Conservation (phyloP, 2,113 vertebrate species). For the Martes martes region DNA sequence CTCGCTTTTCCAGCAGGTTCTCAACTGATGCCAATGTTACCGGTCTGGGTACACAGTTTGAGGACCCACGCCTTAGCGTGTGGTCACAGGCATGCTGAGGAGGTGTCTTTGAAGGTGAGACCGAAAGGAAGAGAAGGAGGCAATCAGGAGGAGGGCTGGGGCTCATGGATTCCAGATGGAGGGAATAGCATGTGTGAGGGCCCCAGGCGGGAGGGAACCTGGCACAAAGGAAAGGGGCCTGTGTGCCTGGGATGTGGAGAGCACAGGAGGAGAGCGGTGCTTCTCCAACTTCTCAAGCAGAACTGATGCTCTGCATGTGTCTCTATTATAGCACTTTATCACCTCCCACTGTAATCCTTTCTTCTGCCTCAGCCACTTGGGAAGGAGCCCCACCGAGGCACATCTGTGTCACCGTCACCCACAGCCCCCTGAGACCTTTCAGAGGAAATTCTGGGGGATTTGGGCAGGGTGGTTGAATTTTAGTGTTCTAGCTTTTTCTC, state of each 20-base stretch:
- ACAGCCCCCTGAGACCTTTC: not conserved
- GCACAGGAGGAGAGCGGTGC: fast-evolving
- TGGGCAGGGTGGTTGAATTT: not conserved
- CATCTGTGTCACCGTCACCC: not conserved
- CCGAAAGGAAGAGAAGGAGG: not conserved
- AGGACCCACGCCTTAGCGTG: not conserved
- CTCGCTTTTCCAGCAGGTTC: not conserved
- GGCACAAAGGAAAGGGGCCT: not conserved
- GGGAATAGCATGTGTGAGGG: not conserved
- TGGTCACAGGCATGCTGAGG: not conserved
- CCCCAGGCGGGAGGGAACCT: not conserved
- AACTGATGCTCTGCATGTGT: fast-evolving
- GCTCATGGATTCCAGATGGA: not conserved
- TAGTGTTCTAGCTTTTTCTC: not conserved
- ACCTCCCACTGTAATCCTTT: not conserved
- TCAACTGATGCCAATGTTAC: not conserved
- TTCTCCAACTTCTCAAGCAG: not conserved
- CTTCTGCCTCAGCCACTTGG: not conserved
- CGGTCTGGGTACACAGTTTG: not conserved
- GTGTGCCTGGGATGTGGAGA: not conserved
- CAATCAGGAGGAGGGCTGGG: not conserved
- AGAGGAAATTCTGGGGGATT: not conserved
- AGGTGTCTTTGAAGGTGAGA: not conserved
- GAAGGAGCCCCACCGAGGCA: not conserved
- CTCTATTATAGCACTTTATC: not conserved